Evolutionary conservation across 2,113 vertebrate genomes (phyloP).

Genomic region (Chloroceryle aenea): DNA sequence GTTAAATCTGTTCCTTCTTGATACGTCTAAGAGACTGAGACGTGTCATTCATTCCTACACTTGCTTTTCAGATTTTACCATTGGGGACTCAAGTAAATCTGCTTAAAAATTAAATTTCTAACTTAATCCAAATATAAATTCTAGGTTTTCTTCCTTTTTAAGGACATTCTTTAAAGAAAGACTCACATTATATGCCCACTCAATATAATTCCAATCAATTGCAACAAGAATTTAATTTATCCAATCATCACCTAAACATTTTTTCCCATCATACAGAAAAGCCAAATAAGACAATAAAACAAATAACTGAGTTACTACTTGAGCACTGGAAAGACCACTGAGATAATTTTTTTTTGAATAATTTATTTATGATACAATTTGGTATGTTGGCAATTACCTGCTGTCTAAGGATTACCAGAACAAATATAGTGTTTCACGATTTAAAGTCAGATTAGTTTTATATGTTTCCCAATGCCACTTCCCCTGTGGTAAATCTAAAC

Average conservation of each 20-base stretch:
- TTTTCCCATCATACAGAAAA: neutral
- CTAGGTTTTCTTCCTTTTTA: neutral
- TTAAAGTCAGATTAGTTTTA: neutral
- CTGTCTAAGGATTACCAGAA: neutral
- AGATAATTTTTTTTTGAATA: neutral
- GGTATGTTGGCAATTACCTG: neutral
- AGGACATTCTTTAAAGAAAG: neutral
- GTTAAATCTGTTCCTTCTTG: neutral
- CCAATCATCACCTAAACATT: neutral
- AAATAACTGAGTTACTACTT: neutral
- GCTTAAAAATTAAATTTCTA: neutral
- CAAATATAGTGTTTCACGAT: neutral
- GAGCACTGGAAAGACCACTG: neutral
- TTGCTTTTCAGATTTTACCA: neutral
- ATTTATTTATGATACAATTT: neutral
- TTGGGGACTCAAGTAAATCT: neutral
- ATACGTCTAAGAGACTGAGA: neutral
- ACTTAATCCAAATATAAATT: conserved; percentile 34
- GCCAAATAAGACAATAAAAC: neutral
- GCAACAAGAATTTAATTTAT: neutral
- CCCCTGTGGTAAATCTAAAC: neutral
- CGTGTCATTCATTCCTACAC: fast-evolving
- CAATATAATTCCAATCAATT: neutral
- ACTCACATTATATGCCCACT: neutral
- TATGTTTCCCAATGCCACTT: neutral